A percentile compares a stretch with the other conserved stretches of the same genome.
These are phyloP conservation scores for Rhinella marina DNA, from an alignment of 2,797 vertebrate genomes.

Conservation along the genomic window DNA sequence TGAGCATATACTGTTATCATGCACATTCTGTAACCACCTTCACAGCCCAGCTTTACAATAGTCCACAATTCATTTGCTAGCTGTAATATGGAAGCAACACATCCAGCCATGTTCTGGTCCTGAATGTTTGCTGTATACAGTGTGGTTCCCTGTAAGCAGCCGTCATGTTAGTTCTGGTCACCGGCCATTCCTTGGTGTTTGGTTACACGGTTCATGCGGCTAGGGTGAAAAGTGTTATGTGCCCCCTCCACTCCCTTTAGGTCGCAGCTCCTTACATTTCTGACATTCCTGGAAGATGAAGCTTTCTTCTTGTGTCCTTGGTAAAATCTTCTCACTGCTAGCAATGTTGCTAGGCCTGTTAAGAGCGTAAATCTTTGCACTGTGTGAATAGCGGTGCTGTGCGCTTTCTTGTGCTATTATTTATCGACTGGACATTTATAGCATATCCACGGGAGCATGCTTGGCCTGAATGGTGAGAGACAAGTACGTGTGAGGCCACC, in stretches of 20 bases:
- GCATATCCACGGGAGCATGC: not conserved
- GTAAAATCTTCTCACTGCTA: not conserved
- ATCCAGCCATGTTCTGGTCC: not conserved
- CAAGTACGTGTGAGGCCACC: not conserved
- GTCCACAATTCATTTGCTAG: too few species aligned
- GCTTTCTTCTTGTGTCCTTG: slow-evolving; percentile 22
- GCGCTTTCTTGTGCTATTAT: too few species aligned
- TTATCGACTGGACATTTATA: not conserved
- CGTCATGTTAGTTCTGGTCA: not conserved
- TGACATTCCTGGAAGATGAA: slow-evolving; percentile 44
- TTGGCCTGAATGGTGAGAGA: not conserved
- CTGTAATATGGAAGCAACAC: not conserved
- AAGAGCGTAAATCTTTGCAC: not conserved
- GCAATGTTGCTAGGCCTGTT: not conserved
- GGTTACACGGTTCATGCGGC: not conserved
- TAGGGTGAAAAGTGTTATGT: not conserved
- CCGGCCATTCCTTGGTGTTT: not conserved
- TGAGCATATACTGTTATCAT: too few species aligned
- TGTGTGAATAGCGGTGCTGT: not conserved
- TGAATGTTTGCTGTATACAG: not conserved
- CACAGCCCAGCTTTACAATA: too few species aligned
- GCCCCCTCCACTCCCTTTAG: slow-evolving; percentile 9
- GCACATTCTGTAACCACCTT: too few species aligned
- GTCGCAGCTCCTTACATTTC: slow-evolving; percentile 45
- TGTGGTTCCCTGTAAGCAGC: too few species aligned